Conservation (phyloP, 2,113 vertebrate species). For the Nerophis lumbriciformis region DNA sequence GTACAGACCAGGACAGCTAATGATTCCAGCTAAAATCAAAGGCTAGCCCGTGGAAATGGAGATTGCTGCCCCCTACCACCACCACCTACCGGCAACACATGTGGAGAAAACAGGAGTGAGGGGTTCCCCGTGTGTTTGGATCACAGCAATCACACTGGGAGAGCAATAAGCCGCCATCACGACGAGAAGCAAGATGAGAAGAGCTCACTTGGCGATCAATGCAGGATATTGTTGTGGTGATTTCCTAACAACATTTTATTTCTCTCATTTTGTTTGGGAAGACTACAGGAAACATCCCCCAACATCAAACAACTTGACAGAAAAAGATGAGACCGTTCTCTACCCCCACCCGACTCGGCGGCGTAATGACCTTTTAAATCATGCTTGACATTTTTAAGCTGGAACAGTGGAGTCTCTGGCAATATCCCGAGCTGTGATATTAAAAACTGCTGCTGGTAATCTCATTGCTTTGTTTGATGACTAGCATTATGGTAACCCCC, state of each 20-base stretch:
- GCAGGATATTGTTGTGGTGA: slow-evolving; percentile 22
- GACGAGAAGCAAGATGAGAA: slow-evolving; percentile 40
- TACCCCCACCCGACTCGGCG: slow-evolving; percentile 36
- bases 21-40: slow-evolving; percentile 60
- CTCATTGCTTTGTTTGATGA: slow-evolving; percentile 84
- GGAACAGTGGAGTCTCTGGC: slow-evolving; percentile 67
- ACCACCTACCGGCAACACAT: slow-evolving; percentile 41
- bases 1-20: slow-evolving; percentile 45
- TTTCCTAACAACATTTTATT: neutral
- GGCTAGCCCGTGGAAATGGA: slow-evolving; percentile 23
- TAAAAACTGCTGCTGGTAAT: slow-evolving; percentile 78
- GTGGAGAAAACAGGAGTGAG: slow-evolving; percentile 40
- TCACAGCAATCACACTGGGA: slow-evolving; percentile 42
- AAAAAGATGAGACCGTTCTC: slow-evolving; percentile 14
- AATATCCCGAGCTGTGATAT: slow-evolving; percentile 77
- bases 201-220: slow-evolving; percentile 51
- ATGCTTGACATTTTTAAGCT: slow-evolving; percentile 84
- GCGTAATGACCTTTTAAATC: slow-evolving; percentile 89
- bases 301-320: slow-evolving; percentile 49
- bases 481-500: slow-evolving; percentile 74
- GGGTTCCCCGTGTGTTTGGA: slow-evolving; percentile 46
- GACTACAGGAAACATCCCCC: slow-evolving; percentile 40
- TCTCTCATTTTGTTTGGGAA: slow-evolving; percentile 13
- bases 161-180: slow-evolving; percentile 37
- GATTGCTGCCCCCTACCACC: neutral